Evolutionary conservation across 1,140 invertebrate genomes (phyloP), one percentile per base, ranked within the genome.

Genomic region (Bradynema listronoti): DNA sequence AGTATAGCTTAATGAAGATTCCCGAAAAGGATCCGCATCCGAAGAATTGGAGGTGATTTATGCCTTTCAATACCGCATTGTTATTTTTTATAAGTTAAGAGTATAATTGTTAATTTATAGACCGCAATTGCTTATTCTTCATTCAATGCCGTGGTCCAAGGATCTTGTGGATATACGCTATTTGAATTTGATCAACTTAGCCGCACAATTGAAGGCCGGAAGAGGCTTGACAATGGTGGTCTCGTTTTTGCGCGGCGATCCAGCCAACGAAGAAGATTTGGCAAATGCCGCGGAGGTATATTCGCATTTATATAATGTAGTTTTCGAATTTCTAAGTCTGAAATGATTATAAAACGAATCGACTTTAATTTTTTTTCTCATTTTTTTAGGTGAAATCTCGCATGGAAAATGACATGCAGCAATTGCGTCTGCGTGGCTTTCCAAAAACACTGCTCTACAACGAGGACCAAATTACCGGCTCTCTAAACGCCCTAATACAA

Each of bases 211-310:
- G 30, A 77, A 77, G 52, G 74, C 74, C n/a, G 81, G 92, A 16
- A 83, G 82, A 73, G 84, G 95, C 71, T 82, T 99, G 58, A 93
- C 90, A 2, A 86, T 99, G 49, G 88, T 89, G 53, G 89, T 88
- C 22, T 88, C 90, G 50, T 90, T 95, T 59, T 84, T 98, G 65
- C 83, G 86, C 65, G 94, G 85, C 29, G 75, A 81, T 59, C 77
- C 72, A 6, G 67, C 42, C 11, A 56, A 56, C 25, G 47, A 54
- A 16, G 66, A 71, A 34, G 71, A 75, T 55, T 34, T 56, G 27
- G 50, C 59, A 14, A 52, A 32, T 7, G 74, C 75, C 22, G 52
- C 66, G 14, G 30, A 69, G 25, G 66, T 78, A 22, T 68, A n/a
- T n/a, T n/a, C n/a, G n/a, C n/a, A n/a, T n/a, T n/a, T n/a, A n/a